phyloP scores from a whole-genome alignment of 1,140 invertebrate genomes.

The Zophobas morio region DNA sequence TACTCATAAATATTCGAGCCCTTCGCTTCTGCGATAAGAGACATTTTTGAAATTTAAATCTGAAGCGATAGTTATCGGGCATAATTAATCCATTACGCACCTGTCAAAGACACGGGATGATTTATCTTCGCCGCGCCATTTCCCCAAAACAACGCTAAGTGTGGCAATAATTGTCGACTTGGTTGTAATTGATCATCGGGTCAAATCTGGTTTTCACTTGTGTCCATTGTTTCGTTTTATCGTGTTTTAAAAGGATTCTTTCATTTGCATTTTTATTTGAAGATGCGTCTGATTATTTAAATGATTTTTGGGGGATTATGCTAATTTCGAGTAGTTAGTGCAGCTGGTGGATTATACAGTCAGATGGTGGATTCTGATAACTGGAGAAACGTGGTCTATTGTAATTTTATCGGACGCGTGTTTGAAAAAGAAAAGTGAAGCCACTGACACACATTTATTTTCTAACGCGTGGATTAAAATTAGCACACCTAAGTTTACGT shows the following conservation, averaged over 20 bases:
- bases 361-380: neutral
- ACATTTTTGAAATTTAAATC: neutral
- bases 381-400: neutral
- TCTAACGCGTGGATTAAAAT: no score
- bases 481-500: no score
- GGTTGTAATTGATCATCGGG: neutral
- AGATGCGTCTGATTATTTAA: no score
- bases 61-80: neutral
- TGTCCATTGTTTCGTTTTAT: neutral
- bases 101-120: neutral
- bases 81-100: constrained; percentile 7
- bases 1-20: constrained; percentile 2
- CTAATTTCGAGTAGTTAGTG: neutral
- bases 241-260: no score
- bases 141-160: neutral
- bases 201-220: neutral
- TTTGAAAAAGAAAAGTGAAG: neutral
- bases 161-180: neutral
- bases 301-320: neutral
- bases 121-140: neutral
- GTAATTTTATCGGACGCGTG: neutral
- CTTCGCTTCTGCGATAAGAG: neutral
- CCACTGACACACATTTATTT: neutral
- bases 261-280: neutral
- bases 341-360: neutral